Evolutionary conservation across 1,140 invertebrate genomes (phyloP), one percentile per base, ranked within the genome.

Genomic region (Formica exsecta): DNA sequence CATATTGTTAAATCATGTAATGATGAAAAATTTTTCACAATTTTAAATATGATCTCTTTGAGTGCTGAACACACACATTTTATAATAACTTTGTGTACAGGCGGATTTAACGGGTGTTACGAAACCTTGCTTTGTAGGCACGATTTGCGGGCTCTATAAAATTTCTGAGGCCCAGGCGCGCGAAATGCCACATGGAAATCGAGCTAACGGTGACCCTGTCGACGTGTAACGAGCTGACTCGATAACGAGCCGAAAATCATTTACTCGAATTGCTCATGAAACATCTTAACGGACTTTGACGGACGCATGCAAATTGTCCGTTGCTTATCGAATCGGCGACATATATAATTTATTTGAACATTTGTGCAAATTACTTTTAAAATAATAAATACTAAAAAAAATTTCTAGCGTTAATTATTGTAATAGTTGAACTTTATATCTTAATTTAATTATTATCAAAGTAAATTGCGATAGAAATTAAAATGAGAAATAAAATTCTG

Each of bases 191-290:
- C 22, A 54, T 22, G 73, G 54, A 75, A 75, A 75, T 75, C 36
- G 54, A 75, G 54, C 68, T 57, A 54, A 70, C 64, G 76, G 76
- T 79, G 76, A 68, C 32, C 32, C 62, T 54, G 32, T 13, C 44
- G 38, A 48, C 64, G 32, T 22, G 7, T 51, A 66, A 54, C 76
- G 76, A 80, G 44, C 44, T 79, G 62, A 54, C 44, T 79, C 29
- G 76, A 44, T 68, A 79, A 79, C 44, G 29, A 79, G n/a, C 22
- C 41, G 29, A 80, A 80, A 80, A 80, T 68, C 32, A 59, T 54
- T 54, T 68, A 54, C 44, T 68, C 16, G n/a, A 80, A 29, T 54
- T 54, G 32, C 13, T 51, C 16, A 19, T 41, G 36, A 22, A 74
- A 64, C 19, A 36, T 51, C 4, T 66, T 19, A 9, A 9, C 44